Base-by-base conservation (phyloP, 2,797 vertebrate genomes). In the Eospalax fontanierii region DNA sequence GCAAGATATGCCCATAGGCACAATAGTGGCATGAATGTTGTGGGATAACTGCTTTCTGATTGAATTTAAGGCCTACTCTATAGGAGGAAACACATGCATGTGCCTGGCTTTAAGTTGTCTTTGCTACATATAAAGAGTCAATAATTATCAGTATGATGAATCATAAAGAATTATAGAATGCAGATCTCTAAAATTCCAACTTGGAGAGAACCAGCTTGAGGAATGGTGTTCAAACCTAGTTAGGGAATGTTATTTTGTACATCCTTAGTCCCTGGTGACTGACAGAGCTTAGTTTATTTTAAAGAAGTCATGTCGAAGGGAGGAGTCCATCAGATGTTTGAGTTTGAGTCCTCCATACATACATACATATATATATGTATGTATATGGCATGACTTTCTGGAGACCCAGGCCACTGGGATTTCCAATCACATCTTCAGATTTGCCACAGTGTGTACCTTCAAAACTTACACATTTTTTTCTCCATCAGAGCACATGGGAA, bases 391-490 rank as follows among this genome's bases (percentile, higher is more conserved):
- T 92, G 79, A 96, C 65, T 61, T 81, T 82, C n/a, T 92, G 96
- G 91, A 92, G 93, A 86, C 95, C 95, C 93, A n/a, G 21, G 89
- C 4, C 75, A 11, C 16, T 24, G 50, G 50, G 22, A 28, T 33
- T 35, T 91, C 33, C 90, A 89, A 74, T 46, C 12, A 82, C 65
- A 8, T 61, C 63, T 80, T 95, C 81, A 97, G 93, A 82, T 86
- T 65, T 78, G 66, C 87, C 1, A 0, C 6, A 54, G 71, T 9
- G 10, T 6, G 21, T 91, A 61, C 86, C 93, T 91, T 95, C 97
- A 94, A 93, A 78, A 96, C 96, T 96, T 95, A 96, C 83, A 3
- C 21, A 24, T 95, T 94, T 94, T 96, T 94, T 97, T 97, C 87
- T 96, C 94, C 86, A 91, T 96, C 79, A 95, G 54, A 30, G 40